phyloP scores from a whole-genome alignment of 35 echinoderm and acorn worm species.

The Lytechinus variegatus region DNA sequence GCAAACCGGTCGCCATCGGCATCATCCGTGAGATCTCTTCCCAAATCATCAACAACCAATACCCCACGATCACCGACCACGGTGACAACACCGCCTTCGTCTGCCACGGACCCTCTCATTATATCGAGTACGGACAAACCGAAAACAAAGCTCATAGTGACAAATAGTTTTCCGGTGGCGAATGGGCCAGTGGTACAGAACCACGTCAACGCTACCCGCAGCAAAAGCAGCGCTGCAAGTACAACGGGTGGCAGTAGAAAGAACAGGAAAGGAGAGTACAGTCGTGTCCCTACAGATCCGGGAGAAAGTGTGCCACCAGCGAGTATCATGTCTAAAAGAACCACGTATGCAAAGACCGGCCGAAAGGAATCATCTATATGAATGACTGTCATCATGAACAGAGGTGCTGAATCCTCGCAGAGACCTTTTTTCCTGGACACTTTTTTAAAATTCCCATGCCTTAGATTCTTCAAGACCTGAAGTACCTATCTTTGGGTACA shows the following conservation, averaged over 20 bases:
- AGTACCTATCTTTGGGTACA: not conserved
- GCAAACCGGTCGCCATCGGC: not conserved
- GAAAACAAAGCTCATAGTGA: not conserved
- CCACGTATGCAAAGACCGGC: not conserved
- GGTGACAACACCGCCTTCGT: not conserved
- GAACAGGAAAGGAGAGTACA: slow-evolving; percentile 12
- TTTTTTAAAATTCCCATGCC: not conserved
- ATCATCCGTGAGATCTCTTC: not conserved
- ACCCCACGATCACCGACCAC: not conserved
- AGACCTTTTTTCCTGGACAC: not conserved
- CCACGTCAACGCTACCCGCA: not conserved
- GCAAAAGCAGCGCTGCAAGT: not conserved
- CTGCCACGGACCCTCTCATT: not conserved
- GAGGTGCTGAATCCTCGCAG: not conserved
- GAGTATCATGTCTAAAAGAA: not conserved
- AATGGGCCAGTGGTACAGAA: slow-evolving; percentile 24
- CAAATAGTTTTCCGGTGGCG: not conserved
- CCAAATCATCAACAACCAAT: not conserved
- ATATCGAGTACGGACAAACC: not conserved
- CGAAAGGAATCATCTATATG: slow-evolving; percentile 30
- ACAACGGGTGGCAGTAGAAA: not conserved
- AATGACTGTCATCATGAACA: not conserved
- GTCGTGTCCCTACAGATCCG: not conserved
- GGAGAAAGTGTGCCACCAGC: not conserved
- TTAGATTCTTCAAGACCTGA: not conserved